Percentiles rank a stretch among this genome's conserved stretches.
phyloP scores from a whole-genome alignment of 2,797 vertebrate genomes.

The Chaenodraco wilsoni region DNA sequence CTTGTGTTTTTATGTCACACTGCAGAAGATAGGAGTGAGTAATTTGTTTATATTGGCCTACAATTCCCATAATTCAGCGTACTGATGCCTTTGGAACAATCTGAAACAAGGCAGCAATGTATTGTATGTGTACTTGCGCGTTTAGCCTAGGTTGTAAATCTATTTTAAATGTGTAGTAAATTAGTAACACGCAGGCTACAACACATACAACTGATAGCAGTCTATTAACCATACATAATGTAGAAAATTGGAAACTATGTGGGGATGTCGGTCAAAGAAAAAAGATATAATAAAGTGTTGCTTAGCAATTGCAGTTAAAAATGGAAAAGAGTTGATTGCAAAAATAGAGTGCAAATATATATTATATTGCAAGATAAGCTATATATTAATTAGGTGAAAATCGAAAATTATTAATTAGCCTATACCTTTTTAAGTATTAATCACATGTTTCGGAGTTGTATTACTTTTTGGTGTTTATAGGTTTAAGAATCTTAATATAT shows the following conservation, averaged over 20 bases:
- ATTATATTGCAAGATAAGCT: not conserved
- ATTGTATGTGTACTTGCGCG: not conserved
- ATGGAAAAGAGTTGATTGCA: not conserved
- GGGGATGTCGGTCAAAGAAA: not conserved
- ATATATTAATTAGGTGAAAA: not conserved
- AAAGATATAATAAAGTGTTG: not conserved
- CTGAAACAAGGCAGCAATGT: accelerated
- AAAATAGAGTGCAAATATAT: not conserved
- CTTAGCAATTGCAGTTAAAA: not conserved
- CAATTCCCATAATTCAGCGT: constrained; percentile 42
- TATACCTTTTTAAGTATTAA: no score
- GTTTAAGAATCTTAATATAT: no score
- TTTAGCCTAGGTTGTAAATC: not conserved
- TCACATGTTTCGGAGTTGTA: no score
- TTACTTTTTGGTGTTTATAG: no score
- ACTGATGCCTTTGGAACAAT: constrained; percentile 4
- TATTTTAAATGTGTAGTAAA: no score
- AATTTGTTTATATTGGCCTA: not conserved
- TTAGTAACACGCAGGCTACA: not conserved
- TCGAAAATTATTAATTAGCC: not conserved
- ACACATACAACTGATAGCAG: not conserved
- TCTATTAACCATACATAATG: not conserved
- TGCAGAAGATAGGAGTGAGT: not conserved
- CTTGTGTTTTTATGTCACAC: constrained; percentile 39
- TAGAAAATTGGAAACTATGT: not conserved